phyloP scores from a whole-genome alignment of 2,113 vertebrate species.

The Centropus bengalensis region DNA sequence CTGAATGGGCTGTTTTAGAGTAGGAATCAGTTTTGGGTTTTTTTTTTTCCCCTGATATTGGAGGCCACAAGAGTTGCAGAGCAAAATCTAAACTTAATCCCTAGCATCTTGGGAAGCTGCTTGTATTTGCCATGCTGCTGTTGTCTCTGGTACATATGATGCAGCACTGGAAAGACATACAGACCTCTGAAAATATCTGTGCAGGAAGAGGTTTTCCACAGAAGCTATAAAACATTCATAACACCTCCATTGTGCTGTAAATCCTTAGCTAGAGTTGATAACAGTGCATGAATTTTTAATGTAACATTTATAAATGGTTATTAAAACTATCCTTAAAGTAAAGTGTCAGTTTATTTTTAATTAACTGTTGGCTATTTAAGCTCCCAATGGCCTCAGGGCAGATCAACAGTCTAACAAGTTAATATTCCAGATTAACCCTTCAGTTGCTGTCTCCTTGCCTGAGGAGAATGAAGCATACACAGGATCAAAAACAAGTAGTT shows the following conservation, averaged over 20 bases:
- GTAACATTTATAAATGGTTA: slow-evolving; percentile 89
- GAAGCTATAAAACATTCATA: slow-evolving; percentile 85
- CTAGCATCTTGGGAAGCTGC: neutral
- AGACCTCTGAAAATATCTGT: slow-evolving; percentile 74
- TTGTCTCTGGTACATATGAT: slow-evolving; percentile 37
- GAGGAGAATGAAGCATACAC: neutral
- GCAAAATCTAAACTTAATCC: neutral
- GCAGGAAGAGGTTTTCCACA: slow-evolving; percentile 70
- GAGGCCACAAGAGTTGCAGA: neutral
- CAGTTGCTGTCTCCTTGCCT: neutral
- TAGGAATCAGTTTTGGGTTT: neutral
- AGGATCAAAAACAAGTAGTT: neutral
- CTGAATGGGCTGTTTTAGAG: neutral
- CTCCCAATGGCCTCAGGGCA: slow-evolving; percentile 74
- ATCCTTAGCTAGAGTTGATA: slow-evolving; percentile 85
- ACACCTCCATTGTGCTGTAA: slow-evolving; percentile 85
- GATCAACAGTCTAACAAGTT: slow-evolving; percentile 72
- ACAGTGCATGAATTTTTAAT: slow-evolving; percentile 87
- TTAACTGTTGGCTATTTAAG: slow-evolving; percentile 84
- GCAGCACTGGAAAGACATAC: slow-evolving; percentile 67
- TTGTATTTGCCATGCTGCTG: slow-evolving; percentile 21
- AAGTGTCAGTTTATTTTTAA: slow-evolving; percentile 89
- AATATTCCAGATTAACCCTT: slow-evolving; percentile 72
- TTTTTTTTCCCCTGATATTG: neutral
- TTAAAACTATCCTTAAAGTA: slow-evolving; percentile 87